A percentile compares a stretch with the other conserved stretches of the same genome.
Evolutionary conservation across 2,888 invertebrate genomes (phyloP).

Genomic region (Glyphotaelius pellucidus): DNA sequence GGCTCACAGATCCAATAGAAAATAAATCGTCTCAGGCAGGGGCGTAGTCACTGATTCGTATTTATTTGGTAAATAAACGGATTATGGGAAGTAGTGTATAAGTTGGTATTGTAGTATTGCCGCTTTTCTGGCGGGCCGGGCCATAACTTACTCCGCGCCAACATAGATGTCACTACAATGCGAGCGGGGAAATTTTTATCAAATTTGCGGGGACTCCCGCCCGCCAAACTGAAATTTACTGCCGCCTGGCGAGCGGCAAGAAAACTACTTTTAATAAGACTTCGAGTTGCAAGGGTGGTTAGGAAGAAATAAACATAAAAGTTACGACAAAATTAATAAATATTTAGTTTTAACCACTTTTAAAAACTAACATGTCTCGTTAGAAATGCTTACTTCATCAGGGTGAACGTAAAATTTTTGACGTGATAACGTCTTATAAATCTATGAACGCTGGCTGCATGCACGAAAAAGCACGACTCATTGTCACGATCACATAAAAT

Average conservation of each 20-base stretch:
- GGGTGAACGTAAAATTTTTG: too few relatives aligned
- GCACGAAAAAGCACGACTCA: too few relatives aligned
- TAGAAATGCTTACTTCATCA: too few relatives aligned
- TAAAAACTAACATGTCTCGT: too few relatives aligned
- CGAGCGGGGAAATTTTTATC: constrained; percentile 32
- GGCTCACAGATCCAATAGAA: neutral
- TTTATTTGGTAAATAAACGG: constrained; percentile 36
- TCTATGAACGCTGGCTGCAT: too few relatives aligned
- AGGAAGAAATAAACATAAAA: neutral
- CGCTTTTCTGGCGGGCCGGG: neutral
- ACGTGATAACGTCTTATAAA: too few relatives aligned
- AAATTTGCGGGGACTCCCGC: constrained; percentile 30
- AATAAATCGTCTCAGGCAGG: constrained; percentile 27
- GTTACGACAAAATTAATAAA: neutral
- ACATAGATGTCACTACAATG: constrained; percentile 40
- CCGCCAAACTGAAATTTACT: constrained; percentile 62
- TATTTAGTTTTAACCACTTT: too few relatives aligned
- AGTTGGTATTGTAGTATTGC: neutral
- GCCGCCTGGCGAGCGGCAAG: constrained; percentile 16
- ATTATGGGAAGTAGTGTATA: neutral
- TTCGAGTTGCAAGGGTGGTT: neutral
- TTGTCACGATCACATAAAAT: too few relatives aligned
- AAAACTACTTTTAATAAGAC: neutral
- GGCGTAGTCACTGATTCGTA: constrained; percentile 27
- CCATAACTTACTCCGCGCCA: constrained; percentile 22